Conservation (phyloP, 2,797 vertebrate genomes). For the Myotis vivesi region DNA sequence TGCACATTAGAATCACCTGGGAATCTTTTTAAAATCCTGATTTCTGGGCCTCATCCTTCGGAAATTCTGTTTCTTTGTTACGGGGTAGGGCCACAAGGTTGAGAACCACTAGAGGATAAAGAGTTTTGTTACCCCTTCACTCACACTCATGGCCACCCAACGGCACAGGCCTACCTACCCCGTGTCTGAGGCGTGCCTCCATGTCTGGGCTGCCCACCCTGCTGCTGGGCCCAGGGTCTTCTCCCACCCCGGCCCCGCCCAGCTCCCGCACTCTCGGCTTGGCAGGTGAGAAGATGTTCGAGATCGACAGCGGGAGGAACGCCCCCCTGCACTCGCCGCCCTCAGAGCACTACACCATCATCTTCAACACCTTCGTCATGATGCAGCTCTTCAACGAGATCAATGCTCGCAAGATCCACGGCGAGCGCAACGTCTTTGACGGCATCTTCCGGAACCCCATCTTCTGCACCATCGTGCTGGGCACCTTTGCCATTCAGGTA, state of each 20-base stretch:
- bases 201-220: background rate
- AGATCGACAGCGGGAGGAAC: constrained; percentile 96
- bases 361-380: constrained; percentile 99
- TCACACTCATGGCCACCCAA: no score
- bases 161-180: background rate
- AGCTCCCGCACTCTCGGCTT: background rate
- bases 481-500: constrained; percentile 96
- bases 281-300: constrained; percentile 95
- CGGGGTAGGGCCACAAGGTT: no score
- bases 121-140: background rate
- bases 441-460: constrained; percentile 98
- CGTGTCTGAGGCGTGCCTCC: background rate
- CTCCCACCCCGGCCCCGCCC: background rate
- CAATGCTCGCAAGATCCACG: constrained; percentile 98
- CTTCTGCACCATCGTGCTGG: constrained; percentile 97
- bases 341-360: constrained; percentile 99
- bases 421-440: constrained; percentile 97
- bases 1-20: no score
- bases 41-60: no score
- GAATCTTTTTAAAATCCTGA: no score
- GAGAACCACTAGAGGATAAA: background rate
- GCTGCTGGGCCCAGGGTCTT: fast-evolving
- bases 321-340: constrained; percentile 96
- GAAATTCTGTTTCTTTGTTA: no score
- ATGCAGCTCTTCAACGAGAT: constrained; percentile 99